These are phyloP conservation scores for Andricus grossulariae DNA, from an alignment of 1,140 invertebrate genomes.

Conservation along the genomic window DNA sequence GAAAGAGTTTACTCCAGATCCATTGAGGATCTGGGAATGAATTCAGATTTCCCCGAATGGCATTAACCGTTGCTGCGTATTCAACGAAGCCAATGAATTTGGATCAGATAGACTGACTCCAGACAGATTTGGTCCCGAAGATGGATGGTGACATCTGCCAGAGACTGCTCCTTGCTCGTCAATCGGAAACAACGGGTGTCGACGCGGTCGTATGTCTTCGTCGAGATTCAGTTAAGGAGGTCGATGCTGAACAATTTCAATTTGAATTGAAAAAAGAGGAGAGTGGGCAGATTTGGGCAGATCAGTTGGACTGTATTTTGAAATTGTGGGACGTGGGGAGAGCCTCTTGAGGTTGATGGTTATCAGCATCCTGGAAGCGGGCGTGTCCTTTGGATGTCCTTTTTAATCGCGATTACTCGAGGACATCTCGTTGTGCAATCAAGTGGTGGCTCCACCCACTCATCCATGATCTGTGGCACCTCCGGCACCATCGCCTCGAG, in stretches of 20 bases:
- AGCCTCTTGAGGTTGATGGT: neutral
- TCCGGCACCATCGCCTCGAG: conserved; percentile 42
- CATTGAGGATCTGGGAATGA: neutral
- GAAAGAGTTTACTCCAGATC: too few relatives aligned
- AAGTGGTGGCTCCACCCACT: conserved; percentile 59
- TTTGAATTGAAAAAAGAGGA: neutral
- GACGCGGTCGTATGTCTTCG: conserved; percentile 45
- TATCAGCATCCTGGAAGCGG: neutral
- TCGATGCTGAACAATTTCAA: neutral
- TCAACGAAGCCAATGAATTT: conserved; percentile 8
- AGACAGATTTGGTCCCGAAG: conserved; percentile 42
- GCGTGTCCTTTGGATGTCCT: conserved; percentile 72
- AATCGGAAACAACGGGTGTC: conserved; percentile 45
- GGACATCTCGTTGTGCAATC: conserved; percentile 65
- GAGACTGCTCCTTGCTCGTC: conserved; percentile 36
- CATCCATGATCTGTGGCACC: conserved; percentile 56
- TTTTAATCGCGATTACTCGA: conserved; percentile 70
- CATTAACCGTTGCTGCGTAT: conserved; percentile 7
- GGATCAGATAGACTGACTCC: conserved; percentile 35
- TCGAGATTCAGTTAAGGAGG: conserved; percentile 1
- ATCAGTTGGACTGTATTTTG: too few relatives aligned
- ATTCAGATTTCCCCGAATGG: neutral
- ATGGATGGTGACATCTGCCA: conserved; percentile 39
- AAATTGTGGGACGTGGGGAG: neutral
- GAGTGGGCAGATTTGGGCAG: neutral